phyloP scores from a whole-genome alignment of 2,888 invertebrate species.

The Ditula angustiorana region DNA sequence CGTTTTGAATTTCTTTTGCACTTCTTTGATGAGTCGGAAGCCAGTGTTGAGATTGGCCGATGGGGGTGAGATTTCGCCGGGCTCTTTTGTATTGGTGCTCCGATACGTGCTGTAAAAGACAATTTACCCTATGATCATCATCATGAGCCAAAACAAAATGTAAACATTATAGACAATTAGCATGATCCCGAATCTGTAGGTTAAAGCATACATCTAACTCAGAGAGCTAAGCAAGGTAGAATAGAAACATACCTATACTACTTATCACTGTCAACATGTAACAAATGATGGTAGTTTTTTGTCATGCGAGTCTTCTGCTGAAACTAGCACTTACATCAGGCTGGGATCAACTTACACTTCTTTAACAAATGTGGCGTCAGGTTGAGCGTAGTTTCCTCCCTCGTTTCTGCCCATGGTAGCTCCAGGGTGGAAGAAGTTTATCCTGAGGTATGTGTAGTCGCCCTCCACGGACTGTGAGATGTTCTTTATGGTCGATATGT shows the following conservation, averaged over 20 bases:
- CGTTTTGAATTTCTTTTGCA: conserved; percentile 99
- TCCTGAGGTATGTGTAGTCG: conserved; percentile 98
- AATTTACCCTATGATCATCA: not conserved
- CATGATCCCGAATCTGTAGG: too few species aligned
- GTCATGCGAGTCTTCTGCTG: too few species aligned
- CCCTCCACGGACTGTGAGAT: conserved; percentile 99
- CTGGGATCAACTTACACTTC: conserved; percentile 98
- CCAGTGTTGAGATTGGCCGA: conserved; percentile 98
- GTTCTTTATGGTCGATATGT: conserved; percentile 99
- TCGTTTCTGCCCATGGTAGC: conserved; percentile 98
- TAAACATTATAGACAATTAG: too few species aligned
- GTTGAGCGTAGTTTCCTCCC: conserved; percentile 95
- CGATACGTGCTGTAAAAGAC: conserved; percentile 92
- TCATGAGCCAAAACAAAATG: too few species aligned
- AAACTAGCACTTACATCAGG: too few species aligned
- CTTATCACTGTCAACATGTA: too few species aligned
- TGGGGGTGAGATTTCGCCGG: conserved; percentile 97
- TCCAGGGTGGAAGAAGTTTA: conserved; percentile 99
- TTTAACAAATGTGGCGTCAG: conserved; percentile 98
- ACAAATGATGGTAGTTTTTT: too few species aligned
- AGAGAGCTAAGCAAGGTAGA: too few species aligned
- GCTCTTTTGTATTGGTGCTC: conserved; percentile 98
- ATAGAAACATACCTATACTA: too few species aligned
- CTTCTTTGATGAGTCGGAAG: conserved; percentile 99
- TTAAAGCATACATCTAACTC: too few species aligned